Percentiles rank a stretch among this genome's conserved stretches.
Conservation (phyloP, 2,797 vertebrate genomes). For the Valencia hispanica region DNA sequence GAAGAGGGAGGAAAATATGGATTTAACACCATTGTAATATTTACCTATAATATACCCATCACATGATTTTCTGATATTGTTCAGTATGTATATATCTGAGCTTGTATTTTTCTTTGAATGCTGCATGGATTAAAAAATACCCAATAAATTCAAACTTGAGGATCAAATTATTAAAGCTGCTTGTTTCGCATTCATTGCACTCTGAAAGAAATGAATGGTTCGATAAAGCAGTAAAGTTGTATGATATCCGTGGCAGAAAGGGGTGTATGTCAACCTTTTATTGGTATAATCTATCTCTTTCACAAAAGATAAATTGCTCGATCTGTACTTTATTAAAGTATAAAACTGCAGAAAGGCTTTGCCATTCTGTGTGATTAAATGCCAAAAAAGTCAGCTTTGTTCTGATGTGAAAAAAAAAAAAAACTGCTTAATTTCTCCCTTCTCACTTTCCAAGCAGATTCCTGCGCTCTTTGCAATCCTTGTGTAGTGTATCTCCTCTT, state of each 20-base stretch:
- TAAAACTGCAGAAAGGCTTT: neutral
- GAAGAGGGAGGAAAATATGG: too few species aligned
- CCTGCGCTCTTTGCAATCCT: neutral
- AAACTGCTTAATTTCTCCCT: neutral
- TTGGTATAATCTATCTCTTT: too few species aligned
- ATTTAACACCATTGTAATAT: too few species aligned
- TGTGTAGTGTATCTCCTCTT: neutral
- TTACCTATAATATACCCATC: too few species aligned
- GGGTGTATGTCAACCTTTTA: too few species aligned
- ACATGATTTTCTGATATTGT: neutral
- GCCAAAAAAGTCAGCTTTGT: neutral
- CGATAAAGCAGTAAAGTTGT: neutral
- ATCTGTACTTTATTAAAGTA: too few species aligned
- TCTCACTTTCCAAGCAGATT: neutral
- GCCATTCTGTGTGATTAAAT: neutral
- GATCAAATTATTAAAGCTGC: neutral
- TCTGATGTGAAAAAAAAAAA: neutral
- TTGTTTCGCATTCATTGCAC: neutral
- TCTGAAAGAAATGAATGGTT: neutral
- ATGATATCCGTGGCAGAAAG: neutral
- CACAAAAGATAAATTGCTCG: too few species aligned
- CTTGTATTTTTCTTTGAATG: too few species aligned
- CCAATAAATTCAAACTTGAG: neutral
- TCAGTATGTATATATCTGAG: neutral
- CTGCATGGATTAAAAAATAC: too few species aligned